A percentile compares a stretch with the other conserved stretches of the same genome.
phyloP scores from a whole-genome alignment of 1,140 invertebrate species.

The Eriocheir sinensis region DNA sequence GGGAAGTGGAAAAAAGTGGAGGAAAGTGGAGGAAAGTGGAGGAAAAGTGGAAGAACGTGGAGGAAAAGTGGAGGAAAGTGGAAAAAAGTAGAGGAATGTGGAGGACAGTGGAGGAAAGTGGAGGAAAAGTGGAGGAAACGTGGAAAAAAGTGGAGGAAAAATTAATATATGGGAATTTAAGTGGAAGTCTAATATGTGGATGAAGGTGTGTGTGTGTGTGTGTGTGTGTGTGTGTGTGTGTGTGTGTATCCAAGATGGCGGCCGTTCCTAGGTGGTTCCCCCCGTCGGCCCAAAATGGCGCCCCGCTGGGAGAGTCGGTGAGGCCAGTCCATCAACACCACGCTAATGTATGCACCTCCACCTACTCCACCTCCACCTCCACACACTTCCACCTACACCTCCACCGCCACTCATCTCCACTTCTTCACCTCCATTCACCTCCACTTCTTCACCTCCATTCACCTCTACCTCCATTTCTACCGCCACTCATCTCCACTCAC shows the following conservation, averaged over 20 bases:
- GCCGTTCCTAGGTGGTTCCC: constrained; percentile 4
- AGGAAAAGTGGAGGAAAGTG: neutral
- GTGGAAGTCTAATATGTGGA: neutral
- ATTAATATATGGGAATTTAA: neutral
- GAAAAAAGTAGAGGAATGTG: neutral
- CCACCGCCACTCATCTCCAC: neutral
- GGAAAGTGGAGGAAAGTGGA: neutral
- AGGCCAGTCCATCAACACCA: constrained; percentile 46
- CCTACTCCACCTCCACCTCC: neutral
- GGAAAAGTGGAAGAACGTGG: neutral
- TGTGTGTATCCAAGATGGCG: constrained; percentile 51
- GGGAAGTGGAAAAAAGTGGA: neutral
- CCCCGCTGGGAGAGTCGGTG: constrained; percentile 49
- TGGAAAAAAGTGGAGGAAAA: neutral
- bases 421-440: neutral
- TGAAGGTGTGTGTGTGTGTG: neutral
- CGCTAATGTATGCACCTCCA: neutral
- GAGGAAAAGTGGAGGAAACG: too few species aligned
- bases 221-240: neutral
- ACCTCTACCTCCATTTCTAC: neutral
- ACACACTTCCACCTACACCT: neutral
- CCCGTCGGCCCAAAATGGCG: constrained; percentile 55
- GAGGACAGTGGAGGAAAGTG: too few species aligned
- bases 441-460: neutral
- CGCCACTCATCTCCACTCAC: neutral